phyloP scores from a whole-genome alignment of 2,888 invertebrate genomes.

The Netelia fuscicornis region DNA sequence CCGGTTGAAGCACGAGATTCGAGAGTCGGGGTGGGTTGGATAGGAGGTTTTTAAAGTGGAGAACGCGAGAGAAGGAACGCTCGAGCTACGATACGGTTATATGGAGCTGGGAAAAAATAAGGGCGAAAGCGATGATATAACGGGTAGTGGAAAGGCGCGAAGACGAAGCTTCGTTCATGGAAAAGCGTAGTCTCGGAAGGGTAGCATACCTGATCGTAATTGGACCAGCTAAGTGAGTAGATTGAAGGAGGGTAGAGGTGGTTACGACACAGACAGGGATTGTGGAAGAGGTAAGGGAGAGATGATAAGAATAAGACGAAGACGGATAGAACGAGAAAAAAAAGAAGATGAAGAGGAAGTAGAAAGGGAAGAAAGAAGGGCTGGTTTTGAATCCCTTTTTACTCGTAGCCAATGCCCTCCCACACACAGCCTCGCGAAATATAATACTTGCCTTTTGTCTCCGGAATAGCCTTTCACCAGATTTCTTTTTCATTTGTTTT shows the following conservation, averaged over 20 bases:
- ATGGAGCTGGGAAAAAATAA: constrained; percentile 5
- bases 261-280: constrained; percentile 14
- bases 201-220: constrained; percentile 52
- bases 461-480: constrained; percentile 27
- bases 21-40: neutral
- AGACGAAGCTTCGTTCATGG: constrained; percentile 9
- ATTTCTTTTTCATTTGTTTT: constrained; percentile 62
- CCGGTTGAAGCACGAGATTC: constrained; percentile 2
- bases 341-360: constrained; percentile 21
- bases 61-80: constrained; percentile 23
- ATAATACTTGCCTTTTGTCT: constrained; percentile 52
- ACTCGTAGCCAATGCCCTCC: constrained; percentile 24
- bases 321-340: constrained; percentile 2
- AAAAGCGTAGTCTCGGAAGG: constrained; percentile 21
- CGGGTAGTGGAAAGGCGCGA: constrained; percentile 13
- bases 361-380: constrained; percentile 22
- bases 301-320: constrained; percentile 37
- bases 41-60: constrained; percentile 2
- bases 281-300: constrained; percentile 12
- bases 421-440: constrained; percentile 5
- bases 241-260: constrained; percentile 46
- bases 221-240: constrained; percentile 53
- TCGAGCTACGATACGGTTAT: neutral
- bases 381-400: constrained; percentile 24
- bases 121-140: constrained; percentile 1